Conservation (phyloP, 1,140 invertebrate genomes). For the Mercenaria mercenaria region DNA sequence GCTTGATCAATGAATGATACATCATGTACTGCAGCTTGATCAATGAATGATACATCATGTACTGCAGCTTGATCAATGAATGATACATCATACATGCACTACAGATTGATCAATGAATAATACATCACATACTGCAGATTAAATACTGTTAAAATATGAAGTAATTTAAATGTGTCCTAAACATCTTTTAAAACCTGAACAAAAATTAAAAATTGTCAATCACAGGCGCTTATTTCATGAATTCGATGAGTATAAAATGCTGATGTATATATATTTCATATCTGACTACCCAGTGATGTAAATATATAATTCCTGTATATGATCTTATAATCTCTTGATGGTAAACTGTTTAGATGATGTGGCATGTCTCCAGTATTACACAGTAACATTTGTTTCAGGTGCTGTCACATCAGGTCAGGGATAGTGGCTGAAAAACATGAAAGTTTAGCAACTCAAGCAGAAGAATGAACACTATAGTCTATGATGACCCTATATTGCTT, state of each 20-base stretch:
- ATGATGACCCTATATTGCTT: no score
- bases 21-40: no score
- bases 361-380: not conserved
- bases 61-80: no score
- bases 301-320: not conserved
- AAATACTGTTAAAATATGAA: not conserved
- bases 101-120: no score
- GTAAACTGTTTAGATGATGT: not conserved
- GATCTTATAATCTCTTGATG: slow-evolving; percentile 4
- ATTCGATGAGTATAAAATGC: not conserved
- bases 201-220: not conserved
- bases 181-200: not conserved
- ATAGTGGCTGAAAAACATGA: not conserved
- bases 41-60: no score
- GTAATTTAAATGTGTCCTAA: not conserved
- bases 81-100: no score
- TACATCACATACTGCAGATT: not conserved
- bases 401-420: not conserved
- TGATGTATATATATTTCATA: not conserved
- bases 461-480: no score
- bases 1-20: no score
- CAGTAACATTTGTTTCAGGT: not conserved
- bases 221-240: slow-evolving; percentile 26
- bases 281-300: not conserved
- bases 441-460: not conserved